Percentiles rank a stretch among this genome's conserved stretches.
Conservation (phyloP, 1,140 invertebrate species). For the Drosophila willistoni region DNA sequence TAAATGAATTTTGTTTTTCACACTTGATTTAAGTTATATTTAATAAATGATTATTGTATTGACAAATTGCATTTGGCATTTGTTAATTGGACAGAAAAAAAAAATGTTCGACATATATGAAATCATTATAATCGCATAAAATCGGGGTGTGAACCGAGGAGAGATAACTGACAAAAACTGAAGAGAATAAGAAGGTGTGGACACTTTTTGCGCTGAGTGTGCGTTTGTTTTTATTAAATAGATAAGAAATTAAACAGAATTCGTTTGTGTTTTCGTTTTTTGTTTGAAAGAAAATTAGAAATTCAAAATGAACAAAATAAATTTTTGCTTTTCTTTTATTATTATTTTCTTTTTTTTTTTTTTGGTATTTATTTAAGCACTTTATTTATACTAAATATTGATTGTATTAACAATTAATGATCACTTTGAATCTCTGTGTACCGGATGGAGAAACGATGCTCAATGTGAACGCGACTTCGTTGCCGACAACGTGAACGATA, state of each 20-base stretch:
- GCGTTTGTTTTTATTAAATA: not conserved
- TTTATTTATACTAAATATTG: constrained; percentile 11
- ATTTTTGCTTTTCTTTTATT: not conserved
- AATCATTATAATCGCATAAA: constrained; percentile 19
- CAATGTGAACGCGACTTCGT: not conserved
- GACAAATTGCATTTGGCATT: constrained; percentile 11
- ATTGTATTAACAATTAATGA: constrained; percentile 5
- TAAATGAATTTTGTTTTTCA: constrained; percentile 16
- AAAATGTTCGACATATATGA: not conserved
- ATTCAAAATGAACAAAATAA: not conserved
- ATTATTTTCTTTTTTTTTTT: not conserved
- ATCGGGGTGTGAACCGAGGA: constrained; percentile 39
- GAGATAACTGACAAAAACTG: constrained; percentile 39
- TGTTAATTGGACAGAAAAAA: not conserved
- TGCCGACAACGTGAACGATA: not conserved
- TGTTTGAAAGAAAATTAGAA: not conserved
- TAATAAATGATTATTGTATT: constrained; percentile 7
- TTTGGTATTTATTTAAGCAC: not conserved
- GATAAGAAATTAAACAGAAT: constrained; percentile 4
- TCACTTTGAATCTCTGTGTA: constrained; percentile 1
- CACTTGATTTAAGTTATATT: constrained; percentile 9
- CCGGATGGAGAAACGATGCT: constrained; percentile 5
- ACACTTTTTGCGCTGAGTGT: constrained; percentile 26
- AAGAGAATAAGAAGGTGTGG: constrained; percentile 34
- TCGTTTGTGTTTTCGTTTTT: not conserved